phyloP scores from a whole-genome alignment of 2,888 invertebrate genomes.

The Apamea sordens region DNA sequence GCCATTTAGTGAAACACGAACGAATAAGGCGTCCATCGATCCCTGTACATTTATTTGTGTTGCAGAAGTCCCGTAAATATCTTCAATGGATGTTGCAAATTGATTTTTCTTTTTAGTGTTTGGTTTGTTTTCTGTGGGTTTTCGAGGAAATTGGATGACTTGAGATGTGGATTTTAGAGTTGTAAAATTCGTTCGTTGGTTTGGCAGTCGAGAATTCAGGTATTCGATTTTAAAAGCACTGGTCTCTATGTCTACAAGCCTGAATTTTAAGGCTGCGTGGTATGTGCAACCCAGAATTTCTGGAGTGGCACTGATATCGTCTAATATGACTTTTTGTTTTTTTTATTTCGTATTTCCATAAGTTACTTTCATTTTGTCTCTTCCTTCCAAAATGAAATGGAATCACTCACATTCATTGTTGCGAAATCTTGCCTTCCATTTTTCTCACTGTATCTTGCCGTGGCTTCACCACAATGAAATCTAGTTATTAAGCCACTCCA shows the following conservation, averaged over 20 bases:
- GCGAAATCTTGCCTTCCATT: slow-evolving; percentile 21
- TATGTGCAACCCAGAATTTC: neutral
- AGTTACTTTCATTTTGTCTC: neutral
- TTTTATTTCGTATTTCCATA: neutral
- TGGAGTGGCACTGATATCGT: neutral
- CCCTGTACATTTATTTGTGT: slow-evolving; percentile 59
- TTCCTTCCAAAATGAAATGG: neutral
- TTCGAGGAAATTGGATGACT: neutral
- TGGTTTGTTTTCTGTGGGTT: slow-evolving; percentile 25
- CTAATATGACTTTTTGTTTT: neutral
- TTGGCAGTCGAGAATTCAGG: neutral
- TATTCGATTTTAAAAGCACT: neutral
- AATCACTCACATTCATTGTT: neutral
- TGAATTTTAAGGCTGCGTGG: neutral
- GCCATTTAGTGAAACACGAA: slow-evolving; percentile 62
- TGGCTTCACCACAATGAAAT: slow-evolving; percentile 50
- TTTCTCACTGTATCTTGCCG: slow-evolving; percentile 4
- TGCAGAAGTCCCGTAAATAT: slow-evolving; percentile 66
- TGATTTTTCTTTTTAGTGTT: slow-evolving; percentile 55
- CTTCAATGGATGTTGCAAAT: slow-evolving; percentile 64
- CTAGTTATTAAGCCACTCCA: slow-evolving; percentile 65
- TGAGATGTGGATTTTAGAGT: neutral
- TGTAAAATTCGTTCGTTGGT: neutral
- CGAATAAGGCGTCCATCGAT: slow-evolving; percentile 63
- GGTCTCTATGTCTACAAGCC: no score